phyloP scores from a whole-genome alignment of 2,113 vertebrate genomes.

The cat (Felis catus) region DNA sequence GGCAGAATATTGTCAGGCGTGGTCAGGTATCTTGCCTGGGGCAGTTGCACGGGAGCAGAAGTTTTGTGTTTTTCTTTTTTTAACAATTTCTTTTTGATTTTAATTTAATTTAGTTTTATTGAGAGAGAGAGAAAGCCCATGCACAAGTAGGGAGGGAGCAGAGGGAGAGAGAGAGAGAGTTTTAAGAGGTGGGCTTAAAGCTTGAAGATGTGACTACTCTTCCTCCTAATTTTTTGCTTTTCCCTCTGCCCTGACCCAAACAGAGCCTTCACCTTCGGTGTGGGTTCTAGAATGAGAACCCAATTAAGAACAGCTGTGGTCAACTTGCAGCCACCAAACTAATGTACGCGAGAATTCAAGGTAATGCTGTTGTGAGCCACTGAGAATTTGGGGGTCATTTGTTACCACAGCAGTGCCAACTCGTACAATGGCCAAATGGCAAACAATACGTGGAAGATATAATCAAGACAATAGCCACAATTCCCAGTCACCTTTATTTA shows the following conservation, averaged over 20 bases:
- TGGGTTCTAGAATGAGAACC: not conserved
- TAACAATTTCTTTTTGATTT: too few species aligned
- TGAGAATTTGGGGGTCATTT: not conserved
- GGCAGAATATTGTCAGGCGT: not conserved
- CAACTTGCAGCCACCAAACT: not conserved
- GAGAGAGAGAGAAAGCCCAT: too few species aligned
- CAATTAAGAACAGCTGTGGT: not conserved
- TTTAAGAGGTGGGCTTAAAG: not conserved
- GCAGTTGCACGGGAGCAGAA: not conserved
- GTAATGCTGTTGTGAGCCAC: not conserved
- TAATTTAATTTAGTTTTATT: too few species aligned
- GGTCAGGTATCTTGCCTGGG: not conserved
- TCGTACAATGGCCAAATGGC: not conserved
- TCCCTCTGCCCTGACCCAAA: not conserved
- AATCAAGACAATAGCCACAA: not conserved
- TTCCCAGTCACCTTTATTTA: slow-evolving; percentile 88
- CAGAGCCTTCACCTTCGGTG: not conserved
- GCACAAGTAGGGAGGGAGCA: not conserved
- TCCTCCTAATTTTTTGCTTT: not conserved
- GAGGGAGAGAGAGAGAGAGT: not conserved
- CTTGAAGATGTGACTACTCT: not conserved
- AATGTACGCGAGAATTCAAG: not conserved
- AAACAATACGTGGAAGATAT: not conserved
- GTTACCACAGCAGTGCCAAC: not conserved
- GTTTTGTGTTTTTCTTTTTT: too few species aligned